Base-by-base conservation (phyloP, 2,888 invertebrate species). In the Hofmannophila pseudospretella region DNA sequence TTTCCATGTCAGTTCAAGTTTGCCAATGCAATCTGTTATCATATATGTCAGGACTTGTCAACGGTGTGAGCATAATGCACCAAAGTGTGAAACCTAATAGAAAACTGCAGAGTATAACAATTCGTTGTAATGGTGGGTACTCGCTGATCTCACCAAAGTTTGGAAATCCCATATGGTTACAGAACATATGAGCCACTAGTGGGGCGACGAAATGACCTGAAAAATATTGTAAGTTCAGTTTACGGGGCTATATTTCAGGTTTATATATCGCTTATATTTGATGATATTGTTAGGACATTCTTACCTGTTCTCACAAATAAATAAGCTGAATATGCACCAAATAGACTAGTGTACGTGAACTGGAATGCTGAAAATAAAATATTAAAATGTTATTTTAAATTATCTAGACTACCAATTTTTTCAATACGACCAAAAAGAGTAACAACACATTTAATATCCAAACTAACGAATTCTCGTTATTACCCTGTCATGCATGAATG, bases 101-200 rank as follows among this genome's bases (percentile, higher is more conserved):
- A 70, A 94, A 96, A 38, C 93, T 86, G 28, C 78, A 71, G 14
- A 91, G 82, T 1, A 95, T 88, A 13, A 92, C 67, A 8, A 88
- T 69, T 49, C 93, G 89, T 51, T 92, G 89, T 3, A 67, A 20
- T 0, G 70, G 62, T 2, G 77, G 77, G 42, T 74, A 86, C 19
- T 75, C 69, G 0, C 48, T 42, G 3, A 88, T 68, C 45, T 82
- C 96, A 2, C 89, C 87, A 47, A 98, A 88, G 70, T 97, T 95
- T 0, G 98, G 98, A 64, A 98, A 94, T 4, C 98, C 98, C 96
- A 98, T 97, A 75, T 96, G 95, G 76, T 98, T 98, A 78, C 98
- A 98, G 74, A 97, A 97, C 20, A 96, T 93, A 74, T 98, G 98
- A 1, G 94, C 96, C 9, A 96, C 75, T 52, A 97, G 91, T 2